Evolutionary conservation across 30 jellyfish, hydroid and myxozoan genomes (phyloP).

Genomic region (Cassiopea andromeda): DNA sequence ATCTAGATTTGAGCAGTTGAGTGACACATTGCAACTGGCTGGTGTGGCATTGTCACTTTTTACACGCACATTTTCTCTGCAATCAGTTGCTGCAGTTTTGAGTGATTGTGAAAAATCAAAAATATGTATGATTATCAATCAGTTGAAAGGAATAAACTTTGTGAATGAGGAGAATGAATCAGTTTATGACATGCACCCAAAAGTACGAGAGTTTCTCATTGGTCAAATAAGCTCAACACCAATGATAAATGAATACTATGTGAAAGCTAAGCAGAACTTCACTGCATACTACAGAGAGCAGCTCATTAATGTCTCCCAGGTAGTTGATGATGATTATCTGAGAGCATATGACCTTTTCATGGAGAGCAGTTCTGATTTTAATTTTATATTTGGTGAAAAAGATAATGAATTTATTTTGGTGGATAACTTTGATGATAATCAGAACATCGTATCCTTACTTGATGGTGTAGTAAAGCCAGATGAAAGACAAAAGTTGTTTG

Average conservation of each 20-base stretch:
- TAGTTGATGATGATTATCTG: constrained; percentile 43
- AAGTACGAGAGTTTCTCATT: constrained; percentile 45
- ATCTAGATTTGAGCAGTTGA: constrained; percentile 28
- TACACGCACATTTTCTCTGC: constrained; percentile 35
- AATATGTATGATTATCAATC: constrained; percentile 8
- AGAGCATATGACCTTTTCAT: constrained; percentile 17
- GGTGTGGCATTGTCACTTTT: constrained; percentile 64
- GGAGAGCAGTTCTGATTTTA: constrained; percentile 37
- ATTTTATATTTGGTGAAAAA: constrained; percentile 21
- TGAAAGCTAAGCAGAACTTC: constrained; percentile 21
- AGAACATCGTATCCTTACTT: constrained; percentile 15
- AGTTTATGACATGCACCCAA: constrained; percentile 62
- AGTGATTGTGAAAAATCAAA: not conserved
- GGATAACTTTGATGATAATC: constrained; percentile 45
- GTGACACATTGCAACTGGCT: constrained; percentile 53
- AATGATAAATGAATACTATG: constrained; percentile 3
- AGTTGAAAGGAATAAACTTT: constrained; percentile 26
- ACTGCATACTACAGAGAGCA: constrained; percentile 23
- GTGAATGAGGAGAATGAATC: constrained; percentile 2
- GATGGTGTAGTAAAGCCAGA: constrained; percentile 33
- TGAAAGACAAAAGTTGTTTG: constrained; percentile 8
- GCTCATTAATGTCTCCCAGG: not conserved
- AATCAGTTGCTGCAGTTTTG: constrained; percentile 24
- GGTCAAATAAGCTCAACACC: not conserved
- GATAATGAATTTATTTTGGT: constrained; percentile 10